These are phyloP conservation scores for Antheraea assamensis DNA, from an alignment of 2,888 invertebrate genomes.

Conservation along the genomic window DNA sequence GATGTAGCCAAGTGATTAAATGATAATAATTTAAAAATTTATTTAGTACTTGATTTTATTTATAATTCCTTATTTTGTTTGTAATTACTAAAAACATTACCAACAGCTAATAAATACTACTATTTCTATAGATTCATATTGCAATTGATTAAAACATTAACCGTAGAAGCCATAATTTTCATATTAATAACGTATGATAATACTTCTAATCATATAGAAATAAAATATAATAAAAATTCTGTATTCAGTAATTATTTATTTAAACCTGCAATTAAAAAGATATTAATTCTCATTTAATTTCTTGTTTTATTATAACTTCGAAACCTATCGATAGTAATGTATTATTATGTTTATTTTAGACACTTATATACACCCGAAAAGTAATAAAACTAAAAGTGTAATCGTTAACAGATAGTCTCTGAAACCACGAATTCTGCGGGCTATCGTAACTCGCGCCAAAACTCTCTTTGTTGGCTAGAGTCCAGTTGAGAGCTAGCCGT, in stretches of 20 bases:
- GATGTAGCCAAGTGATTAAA: too few species aligned
- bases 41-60: background rate
- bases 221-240: background rate
- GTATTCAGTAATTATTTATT: background rate
- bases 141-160: too few species aligned
- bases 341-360: background rate
- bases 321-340: background rate
- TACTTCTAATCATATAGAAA: background rate
- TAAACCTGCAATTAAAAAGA: background rate
- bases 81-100: background rate
- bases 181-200: too few species aligned
- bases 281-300: background rate
- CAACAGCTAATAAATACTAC: background rate
- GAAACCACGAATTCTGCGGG: background rate
- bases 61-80: background rate
- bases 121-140: background rate
- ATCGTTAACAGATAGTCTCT: background rate
- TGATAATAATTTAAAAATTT: too few species aligned
- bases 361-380: background rate
- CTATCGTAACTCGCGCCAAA: slow-evolving; percentile 29
- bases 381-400: background rate
- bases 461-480: slow-evolving; percentile 45
- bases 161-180: too few species aligned
- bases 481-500: slow-evolving; percentile 46
- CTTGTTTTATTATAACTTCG: background rate